Percentiles rank a stretch among this genome's conserved stretches.
Evolutionary conservation across 2,113 vertebrate species (phyloP).

Genomic region (Dinomys branickii): DNA sequence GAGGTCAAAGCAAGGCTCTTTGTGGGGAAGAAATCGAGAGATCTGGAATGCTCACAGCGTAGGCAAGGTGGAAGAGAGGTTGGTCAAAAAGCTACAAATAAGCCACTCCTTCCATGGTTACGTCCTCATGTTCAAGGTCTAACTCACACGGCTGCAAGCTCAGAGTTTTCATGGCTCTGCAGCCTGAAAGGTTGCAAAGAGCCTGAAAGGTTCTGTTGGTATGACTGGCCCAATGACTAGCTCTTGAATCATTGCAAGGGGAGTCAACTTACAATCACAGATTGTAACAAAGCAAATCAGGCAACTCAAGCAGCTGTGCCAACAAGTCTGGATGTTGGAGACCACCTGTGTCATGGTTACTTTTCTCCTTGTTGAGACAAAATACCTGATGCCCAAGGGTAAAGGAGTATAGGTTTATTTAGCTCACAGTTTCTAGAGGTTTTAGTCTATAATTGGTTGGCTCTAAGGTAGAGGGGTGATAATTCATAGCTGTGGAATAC

Average conservation of each 20-base stretch:
- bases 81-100: too few relatives aligned
- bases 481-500: background rate
- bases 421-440: background rate
- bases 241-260: background rate
- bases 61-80: background rate
- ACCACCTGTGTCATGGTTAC: background rate
- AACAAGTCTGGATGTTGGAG: background rate
- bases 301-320: too few relatives aligned
- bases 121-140: background rate
- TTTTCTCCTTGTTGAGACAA: background rate
- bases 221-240: background rate
- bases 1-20: background rate
- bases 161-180: background rate
- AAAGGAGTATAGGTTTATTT: background rate
- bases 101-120: background rate
- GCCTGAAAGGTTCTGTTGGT: background rate
- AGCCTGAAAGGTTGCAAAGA: background rate
- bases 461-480: background rate
- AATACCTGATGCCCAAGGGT: background rate
- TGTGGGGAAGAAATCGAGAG: background rate
- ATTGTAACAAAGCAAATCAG: background rate
- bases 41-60: fast-evolving
- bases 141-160: background rate
- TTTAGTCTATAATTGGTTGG: background rate
- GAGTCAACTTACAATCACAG: background rate